A percentile compares a stretch with the other conserved stretches of the same genome.
These are phyloP conservation scores for Strigamia crassipes DNA, from an alignment of 2,888 invertebrate species.

Conservation along the genomic window DNA sequence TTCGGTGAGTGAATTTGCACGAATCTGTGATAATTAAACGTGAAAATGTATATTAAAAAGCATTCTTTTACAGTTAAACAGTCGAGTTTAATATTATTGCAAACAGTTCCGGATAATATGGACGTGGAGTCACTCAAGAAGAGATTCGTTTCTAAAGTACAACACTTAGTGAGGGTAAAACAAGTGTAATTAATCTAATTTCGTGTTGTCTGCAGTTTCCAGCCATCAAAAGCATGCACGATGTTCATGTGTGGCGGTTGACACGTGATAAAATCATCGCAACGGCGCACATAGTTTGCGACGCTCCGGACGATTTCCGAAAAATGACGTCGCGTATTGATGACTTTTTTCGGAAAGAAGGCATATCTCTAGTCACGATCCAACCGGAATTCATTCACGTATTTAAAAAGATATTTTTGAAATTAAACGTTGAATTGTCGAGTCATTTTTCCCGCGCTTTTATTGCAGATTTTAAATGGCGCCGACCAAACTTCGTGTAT, in stretches of 20 bases:
- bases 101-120: constrained; percentile 89
- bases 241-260: constrained; percentile 87
- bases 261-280: constrained; percentile 78
- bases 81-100: constrained; percentile 83
- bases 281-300: constrained; percentile 80
- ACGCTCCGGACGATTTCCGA: constrained; percentile 64
- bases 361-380: constrained; percentile 81
- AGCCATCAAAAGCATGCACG: constrained; percentile 77
- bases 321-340: constrained; percentile 75
- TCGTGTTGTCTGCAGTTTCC: constrained; percentile 65
- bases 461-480: constrained; percentile 44
- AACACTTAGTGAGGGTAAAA: not conserved
- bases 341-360: constrained; percentile 84
- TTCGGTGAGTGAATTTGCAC: constrained; percentile 69
- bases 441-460: not conserved
- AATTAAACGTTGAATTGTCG: not conserved
- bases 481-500: constrained; percentile 42
- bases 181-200: not conserved
- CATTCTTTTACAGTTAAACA: constrained; percentile 73
- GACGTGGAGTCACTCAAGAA: constrained; percentile 73
- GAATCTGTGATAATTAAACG: too few relatives aligned
- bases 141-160: constrained; percentile 62
- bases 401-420: constrained; percentile 43
- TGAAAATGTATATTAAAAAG: not conserved
- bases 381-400: constrained; percentile 75